Conservation (phyloP, 2,888 invertebrate species). For the Agrochola lychnidis region DNA sequence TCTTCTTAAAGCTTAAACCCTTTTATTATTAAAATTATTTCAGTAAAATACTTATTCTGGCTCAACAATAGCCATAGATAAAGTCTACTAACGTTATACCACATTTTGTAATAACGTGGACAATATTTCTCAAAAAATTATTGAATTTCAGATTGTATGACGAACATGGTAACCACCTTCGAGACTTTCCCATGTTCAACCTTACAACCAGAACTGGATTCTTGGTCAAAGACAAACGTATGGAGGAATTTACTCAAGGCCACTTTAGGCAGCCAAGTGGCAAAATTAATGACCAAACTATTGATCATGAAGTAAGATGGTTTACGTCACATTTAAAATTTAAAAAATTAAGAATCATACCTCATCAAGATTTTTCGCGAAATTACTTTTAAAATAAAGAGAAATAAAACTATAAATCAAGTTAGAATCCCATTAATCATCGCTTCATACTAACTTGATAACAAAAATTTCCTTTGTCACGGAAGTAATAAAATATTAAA, state of each 20-base stretch:
- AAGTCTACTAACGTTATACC: not conserved
- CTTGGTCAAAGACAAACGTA: slow-evolving; percentile 14
- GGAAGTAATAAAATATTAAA: not conserved
- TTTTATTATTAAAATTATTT: not conserved
- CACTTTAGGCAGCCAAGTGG: slow-evolving; percentile 37
- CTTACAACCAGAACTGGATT: slow-evolving; percentile 28
- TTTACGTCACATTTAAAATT: too few relatives aligned
- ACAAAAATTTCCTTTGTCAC: not conserved
- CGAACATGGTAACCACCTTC: slow-evolving; percentile 1
- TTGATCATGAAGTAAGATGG: slow-evolving; percentile 34
- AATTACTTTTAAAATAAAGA: not conserved
- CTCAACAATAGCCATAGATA: not conserved
- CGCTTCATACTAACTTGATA: not conserved
- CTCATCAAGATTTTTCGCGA: not conserved
- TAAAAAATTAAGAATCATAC: not conserved
- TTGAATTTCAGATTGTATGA: slow-evolving; percentile 42
- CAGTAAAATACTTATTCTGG: not conserved
- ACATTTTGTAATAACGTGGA: not conserved
- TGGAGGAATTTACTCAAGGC: slow-evolving; percentile 30
- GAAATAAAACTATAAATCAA: not conserved
- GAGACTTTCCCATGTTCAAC: slow-evolving; percentile 6
- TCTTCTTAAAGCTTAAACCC: not conserved
- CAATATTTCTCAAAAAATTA: not conserved
- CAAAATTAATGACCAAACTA: slow-evolving; percentile 1
- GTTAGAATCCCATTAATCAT: too few relatives aligned